Percentiles rank a stretch among this genome's conserved stretches.
Conservation (phyloP, 2,888 invertebrate species). For the Andrena camellia region DNA sequence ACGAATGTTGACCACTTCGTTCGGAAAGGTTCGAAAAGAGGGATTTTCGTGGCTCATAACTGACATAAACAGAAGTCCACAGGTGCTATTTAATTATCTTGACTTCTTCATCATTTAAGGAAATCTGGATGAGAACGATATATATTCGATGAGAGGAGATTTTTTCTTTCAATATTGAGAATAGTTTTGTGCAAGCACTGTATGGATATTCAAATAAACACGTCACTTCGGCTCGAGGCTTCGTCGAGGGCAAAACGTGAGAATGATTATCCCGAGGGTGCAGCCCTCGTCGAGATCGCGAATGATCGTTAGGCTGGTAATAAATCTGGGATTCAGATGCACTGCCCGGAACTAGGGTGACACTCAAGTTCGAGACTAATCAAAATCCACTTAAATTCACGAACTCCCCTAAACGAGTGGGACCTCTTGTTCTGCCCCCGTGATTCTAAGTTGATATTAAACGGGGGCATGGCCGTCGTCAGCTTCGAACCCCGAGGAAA, state of each 20-base stretch:
- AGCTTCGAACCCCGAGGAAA: constrained; percentile 3
- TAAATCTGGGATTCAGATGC: constrained; percentile 70
- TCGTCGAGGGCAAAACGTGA: constrained; percentile 1
- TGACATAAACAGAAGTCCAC: no score
- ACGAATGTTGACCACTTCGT: no score
- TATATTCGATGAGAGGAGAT: background rate
- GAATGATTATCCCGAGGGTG: constrained; percentile 30
- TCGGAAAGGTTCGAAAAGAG: no score
- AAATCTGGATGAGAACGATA: background rate
- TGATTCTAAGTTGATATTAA: constrained; percentile 66
- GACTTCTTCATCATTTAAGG: no score
- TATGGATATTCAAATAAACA: background rate
- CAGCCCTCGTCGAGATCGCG: constrained; percentile 48
- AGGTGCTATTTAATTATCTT: no score
- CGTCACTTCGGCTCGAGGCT: background rate
- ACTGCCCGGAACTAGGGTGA: constrained; percentile 49
- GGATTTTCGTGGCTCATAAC: no score
- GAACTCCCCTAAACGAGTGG: constrained; percentile 68
- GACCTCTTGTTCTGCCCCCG: constrained; percentile 46
- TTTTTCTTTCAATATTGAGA: background rate
- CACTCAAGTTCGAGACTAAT: constrained; percentile 69
- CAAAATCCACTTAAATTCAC: constrained; percentile 71
- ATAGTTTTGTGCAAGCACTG: no score
- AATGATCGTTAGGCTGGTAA: constrained; percentile 52
- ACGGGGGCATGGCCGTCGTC: constrained; percentile 39